These are phyloP conservation scores for Chloroceryle inda DNA, from an alignment of 2,797 vertebrate genomes.

Conservation along the genomic window DNA sequence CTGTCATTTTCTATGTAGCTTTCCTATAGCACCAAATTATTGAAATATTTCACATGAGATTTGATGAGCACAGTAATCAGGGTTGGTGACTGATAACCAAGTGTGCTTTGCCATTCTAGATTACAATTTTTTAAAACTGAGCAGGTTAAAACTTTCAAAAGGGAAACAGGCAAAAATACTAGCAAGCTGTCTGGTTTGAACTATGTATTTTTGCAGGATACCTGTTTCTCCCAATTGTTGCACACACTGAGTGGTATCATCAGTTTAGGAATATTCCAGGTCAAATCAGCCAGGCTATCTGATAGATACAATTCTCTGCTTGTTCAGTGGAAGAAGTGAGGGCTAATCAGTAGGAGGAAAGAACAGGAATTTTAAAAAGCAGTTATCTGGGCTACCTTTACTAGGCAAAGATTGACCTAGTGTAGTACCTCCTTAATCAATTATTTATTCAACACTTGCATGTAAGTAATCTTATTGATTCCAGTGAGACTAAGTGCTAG, in stretches of 20 bases:
- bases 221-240: background rate
- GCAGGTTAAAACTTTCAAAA: background rate
- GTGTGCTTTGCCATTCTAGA: background rate
- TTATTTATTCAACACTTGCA: slow-evolving; percentile 74
- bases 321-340: background rate
- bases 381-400: background rate
- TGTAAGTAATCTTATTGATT: slow-evolving; percentile 73
- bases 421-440: slow-evolving; percentile 62
- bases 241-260: background rate
- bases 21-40: background rate
- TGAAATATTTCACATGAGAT: background rate
- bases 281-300: background rate
- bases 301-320: background rate
- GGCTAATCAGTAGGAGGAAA: background rate
- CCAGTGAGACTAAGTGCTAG: slow-evolving; percentile 48
- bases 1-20: background rate
- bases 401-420: background rate
- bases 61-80: background rate
- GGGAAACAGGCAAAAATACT: background rate
- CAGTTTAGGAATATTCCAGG: background rate
- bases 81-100: background rate
- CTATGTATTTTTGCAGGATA: background rate
- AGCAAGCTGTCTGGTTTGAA: background rate
- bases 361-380: background rate
- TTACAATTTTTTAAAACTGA: background rate